A percentile compares a stretch with the other conserved stretches of the same genome.
Conservation (phyloP, 2,113 vertebrate genomes). For the Peucedramus taeniatus region DNA sequence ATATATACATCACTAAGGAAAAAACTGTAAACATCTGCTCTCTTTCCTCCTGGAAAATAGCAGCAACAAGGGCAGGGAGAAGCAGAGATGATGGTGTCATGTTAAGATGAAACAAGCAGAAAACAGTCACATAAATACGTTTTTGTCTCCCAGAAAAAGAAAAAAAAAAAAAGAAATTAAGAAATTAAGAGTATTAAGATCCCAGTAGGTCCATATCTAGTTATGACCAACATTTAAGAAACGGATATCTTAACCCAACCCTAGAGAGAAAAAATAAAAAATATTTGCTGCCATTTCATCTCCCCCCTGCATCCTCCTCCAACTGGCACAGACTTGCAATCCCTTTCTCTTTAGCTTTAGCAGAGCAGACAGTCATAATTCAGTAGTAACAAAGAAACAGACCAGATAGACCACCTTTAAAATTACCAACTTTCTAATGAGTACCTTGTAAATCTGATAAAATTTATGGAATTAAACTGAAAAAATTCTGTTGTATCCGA, state of each 20-base stretch:
- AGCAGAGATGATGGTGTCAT: neutral
- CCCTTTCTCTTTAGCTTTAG: neutral
- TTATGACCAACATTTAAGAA: neutral
- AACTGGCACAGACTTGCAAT: neutral
- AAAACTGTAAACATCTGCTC: neutral
- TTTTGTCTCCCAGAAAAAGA: neutral
- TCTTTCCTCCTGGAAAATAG: neutral
- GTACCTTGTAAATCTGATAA: neutral
- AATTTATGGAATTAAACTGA: neutral
- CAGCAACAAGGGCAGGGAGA: neutral
- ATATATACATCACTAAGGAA: neutral
- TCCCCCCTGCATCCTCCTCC: neutral
- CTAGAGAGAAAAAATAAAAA: neutral
- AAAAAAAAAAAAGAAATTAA: neutral
- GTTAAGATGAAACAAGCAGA: neutral
- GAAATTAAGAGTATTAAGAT: neutral
- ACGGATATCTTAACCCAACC: neutral
- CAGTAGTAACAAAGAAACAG: neutral
- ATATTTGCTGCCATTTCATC: neutral
- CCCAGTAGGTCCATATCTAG: fast-evolving
- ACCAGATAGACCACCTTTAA: neutral
- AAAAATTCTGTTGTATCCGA: neutral
- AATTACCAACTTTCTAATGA: neutral
- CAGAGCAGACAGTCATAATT: neutral
- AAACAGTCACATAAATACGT: neutral